These are phyloP conservation scores for Pristionchus japonicus DNA, from an alignment of 2,888 invertebrate genomes.

Conservation along the genomic window DNA sequence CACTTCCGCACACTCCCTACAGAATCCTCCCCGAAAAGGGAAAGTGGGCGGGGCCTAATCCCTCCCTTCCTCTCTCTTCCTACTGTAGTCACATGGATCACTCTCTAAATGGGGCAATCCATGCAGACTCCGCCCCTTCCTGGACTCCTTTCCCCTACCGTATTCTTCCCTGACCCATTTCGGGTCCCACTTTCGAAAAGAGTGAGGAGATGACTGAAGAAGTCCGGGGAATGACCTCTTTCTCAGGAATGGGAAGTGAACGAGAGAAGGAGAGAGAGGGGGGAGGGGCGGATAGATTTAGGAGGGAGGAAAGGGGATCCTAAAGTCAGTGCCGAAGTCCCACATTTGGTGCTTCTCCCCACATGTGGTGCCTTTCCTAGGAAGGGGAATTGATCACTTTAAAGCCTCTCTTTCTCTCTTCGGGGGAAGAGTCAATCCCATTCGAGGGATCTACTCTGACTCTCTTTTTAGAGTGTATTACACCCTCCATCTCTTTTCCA, in stretches of 20 bases:
- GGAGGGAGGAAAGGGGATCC: constrained; percentile 35
- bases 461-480: constrained; percentile 20
- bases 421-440: not conserved
- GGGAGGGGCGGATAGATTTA: constrained; percentile 9
- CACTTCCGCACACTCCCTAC: not conserved
- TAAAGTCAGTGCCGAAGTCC: constrained; percentile 9
- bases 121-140: constrained; percentile 30
- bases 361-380: constrained; percentile 40
- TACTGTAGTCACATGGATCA: constrained; percentile 39
- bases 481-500: constrained; percentile 13
- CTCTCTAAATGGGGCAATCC: constrained; percentile 6
- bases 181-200: not conserved
- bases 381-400: constrained; percentile 35
- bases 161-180: constrained; percentile 11
- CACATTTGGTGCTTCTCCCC: constrained; percentile 28
- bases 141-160: not conserved
- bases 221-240: constrained; percentile 26
- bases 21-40: constrained; percentile 6
- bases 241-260: constrained; percentile 34
- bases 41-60: constrained; percentile 35
- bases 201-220: not conserved
- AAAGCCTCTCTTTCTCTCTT: constrained; percentile 1
- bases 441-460: constrained; percentile 38
- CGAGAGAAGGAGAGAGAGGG: constrained; percentile 38
- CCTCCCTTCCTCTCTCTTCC: not conserved